These are phyloP conservation scores for Caenorhabditis sp. DNA, from an alignment of 2,888 invertebrate species.

Conservation along the genomic window DNA sequence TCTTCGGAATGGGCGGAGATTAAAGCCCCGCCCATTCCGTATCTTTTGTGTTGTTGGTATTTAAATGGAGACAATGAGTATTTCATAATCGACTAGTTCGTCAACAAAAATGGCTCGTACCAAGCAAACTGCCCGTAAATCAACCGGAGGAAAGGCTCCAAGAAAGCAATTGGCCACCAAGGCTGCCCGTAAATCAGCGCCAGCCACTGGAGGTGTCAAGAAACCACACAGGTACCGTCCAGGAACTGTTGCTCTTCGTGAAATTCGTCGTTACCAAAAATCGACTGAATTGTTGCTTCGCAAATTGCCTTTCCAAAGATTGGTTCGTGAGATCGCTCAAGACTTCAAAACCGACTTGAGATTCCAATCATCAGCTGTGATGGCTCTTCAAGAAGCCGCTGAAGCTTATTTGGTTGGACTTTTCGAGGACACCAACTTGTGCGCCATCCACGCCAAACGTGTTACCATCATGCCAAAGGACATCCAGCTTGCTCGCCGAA, in stretches of 20 bases:
- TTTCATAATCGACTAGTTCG: background rate
- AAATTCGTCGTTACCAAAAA: conserved; percentile 94
- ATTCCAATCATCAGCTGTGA: conserved; percentile 48
- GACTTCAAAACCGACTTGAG: conserved; percentile 53
- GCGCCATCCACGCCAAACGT: conserved; percentile 94
- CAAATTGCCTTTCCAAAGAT: conserved; percentile 53
- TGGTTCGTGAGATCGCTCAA: conserved; percentile 51
- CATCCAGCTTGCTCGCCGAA: conserved; percentile 75
- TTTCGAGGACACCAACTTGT: conserved; percentile 93
- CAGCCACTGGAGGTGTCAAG: conserved; percentile 86
- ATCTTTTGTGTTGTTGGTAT: too few relatives aligned
- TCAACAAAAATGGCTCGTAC: conserved; percentile 43
- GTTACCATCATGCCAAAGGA: conserved; percentile 98
- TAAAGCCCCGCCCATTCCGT: too few relatives aligned
- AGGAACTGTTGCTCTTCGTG: conserved; percentile 92
- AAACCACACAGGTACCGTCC: conserved; percentile 94
- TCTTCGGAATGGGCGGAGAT: too few relatives aligned
- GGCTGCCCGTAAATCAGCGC: conserved; percentile 86
- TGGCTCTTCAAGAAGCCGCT: conserved; percentile 77
- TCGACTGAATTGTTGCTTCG: conserved; percentile 76
- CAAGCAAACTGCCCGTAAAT: conserved; percentile 56
- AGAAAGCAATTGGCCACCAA: conserved; percentile 43
- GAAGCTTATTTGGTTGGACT: conserved; percentile 90
- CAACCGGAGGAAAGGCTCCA: conserved; percentile 58
- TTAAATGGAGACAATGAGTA: too few relatives aligned